Evolutionary conservation across 35 echinoderm and acorn worm genomes (phyloP).

Genomic region (Patiria miniata): DNA sequence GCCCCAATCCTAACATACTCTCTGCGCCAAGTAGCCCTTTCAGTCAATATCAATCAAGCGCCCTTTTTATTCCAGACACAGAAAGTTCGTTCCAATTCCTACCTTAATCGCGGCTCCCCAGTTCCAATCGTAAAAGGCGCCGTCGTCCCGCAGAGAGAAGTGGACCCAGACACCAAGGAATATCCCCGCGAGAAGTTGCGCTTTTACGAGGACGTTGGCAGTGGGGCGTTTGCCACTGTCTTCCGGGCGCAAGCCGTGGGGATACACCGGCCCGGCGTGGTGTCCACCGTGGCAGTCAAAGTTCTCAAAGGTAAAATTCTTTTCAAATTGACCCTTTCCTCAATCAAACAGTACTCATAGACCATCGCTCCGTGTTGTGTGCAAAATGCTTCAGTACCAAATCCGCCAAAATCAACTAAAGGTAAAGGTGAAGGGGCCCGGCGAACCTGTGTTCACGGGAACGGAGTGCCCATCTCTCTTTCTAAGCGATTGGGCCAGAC

Average conservation of each 20-base stretch:
- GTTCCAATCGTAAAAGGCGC: neutral
- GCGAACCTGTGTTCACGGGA: no score
- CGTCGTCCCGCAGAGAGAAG: neutral
- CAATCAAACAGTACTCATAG: no score
- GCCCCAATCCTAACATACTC: no score
- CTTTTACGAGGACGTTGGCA: slow-evolving; percentile 45
- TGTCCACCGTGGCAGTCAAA: slow-evolving; percentile 74
- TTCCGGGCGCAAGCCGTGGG: slow-evolving; percentile 69
- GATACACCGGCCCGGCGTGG: slow-evolving; percentile 20
- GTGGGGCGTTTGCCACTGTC: slow-evolving; percentile 71
- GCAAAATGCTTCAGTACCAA: no score
- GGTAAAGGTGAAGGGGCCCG: no score
- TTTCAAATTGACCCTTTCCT: no score
- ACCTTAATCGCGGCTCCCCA: neutral
- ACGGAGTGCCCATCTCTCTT: no score
- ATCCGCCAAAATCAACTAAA: no score
- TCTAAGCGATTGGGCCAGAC: no score
- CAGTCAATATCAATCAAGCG: no score
- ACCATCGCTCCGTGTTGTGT: no score
- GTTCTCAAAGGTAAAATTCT: slow-evolving; percentile 65
- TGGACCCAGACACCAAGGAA: neutral
- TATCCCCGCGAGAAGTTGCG: slow-evolving; percentile 46
- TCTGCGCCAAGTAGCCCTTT: no score
- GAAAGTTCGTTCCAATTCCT: neutral
- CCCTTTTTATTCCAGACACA: neutral